Evolutionary conservation across 2,888 invertebrate species (phyloP), one percentile per base, ranked within the genome.

Genomic region (Drosophila demipolita): DNA sequence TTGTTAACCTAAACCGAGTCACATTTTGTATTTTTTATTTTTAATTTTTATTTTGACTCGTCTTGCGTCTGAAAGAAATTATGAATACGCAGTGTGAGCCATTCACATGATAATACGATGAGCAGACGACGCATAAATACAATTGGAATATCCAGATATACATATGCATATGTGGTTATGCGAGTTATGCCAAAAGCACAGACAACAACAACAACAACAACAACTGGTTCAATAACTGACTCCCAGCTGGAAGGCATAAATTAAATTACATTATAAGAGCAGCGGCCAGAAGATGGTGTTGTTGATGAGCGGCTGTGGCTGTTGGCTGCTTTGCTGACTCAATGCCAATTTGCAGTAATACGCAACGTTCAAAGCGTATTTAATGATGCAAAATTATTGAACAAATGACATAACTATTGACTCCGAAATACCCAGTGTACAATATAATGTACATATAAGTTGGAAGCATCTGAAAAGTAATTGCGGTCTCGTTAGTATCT

Each of bases 151-250:
- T 45, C 1, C 45, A 29, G 23, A 15, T 23, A 55, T 61, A 23
- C 12, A 36, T 48, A 36, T 42, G 26, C 20, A 32, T 38, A 26
- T 55, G 29, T 49, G 32, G 20, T 38, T 36, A 42, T 55, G 53
- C 59, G 54, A 59, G 60, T 60, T 48, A 69, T 54, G 64, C 59
- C 70, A 54, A 62, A 67, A 72, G 38, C 60, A 67, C 66, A 75
- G 66, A 73, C 80, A 75, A 70, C 62, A 61, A 57, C 69, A 80
- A 80, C 73, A 26, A 26, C 80, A 75, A 70, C 62, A 61, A 57
- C 69, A 80, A 80, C 73, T 79, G 80, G 85, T 88, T 86, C 87
- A 88, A 88, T 86, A 88, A 83, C 82, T 86, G 88, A 76, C 82
- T 86, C 87, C 35, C 61, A 83, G 69, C 66, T 72, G 70, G 40